A percentile compares a stretch with the other conserved stretches of the same genome.
Conservation (phyloP, 2,888 invertebrate species). For the Callyntrura sp. region DNA sequence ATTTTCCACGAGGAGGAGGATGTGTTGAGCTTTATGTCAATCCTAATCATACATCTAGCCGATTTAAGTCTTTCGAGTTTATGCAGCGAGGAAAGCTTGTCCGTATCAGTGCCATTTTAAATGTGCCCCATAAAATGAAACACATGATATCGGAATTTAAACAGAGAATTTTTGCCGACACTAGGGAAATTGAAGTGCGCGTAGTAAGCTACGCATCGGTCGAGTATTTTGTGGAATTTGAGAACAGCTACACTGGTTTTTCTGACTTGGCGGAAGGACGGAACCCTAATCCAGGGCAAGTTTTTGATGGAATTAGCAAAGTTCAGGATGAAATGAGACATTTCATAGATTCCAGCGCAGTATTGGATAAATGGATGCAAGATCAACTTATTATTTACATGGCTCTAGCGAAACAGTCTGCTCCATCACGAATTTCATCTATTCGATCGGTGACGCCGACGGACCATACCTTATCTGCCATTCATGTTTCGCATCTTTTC, state of each 20-base stretch:
- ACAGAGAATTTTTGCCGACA: constrained; percentile 64
- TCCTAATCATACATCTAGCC: constrained; percentile 44
- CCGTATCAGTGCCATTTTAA: constrained; percentile 75
- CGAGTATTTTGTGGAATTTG: constrained; percentile 79
- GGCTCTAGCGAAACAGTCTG: constrained; percentile 79
- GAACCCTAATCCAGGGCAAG: constrained; percentile 76
- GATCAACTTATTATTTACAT: constrained; percentile 83
- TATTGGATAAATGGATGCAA: constrained; percentile 81
- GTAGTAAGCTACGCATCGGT: constrained; percentile 79
- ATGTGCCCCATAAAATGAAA: constrained; percentile 78
- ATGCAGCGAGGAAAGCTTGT: constrained; percentile 73
- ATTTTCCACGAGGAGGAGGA: constrained; percentile 82
- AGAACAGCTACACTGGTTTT: constrained; percentile 80
- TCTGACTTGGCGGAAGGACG: constrained; percentile 78
- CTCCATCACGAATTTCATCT: constrained; percentile 54
- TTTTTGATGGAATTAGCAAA: constrained; percentile 74
- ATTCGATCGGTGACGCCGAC: constrained; percentile 70
- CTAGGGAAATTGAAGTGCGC: constrained; percentile 77
- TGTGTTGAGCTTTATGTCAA: constrained; percentile 77
- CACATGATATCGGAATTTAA: constrained; percentile 70
- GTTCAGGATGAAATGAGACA: constrained; percentile 72
- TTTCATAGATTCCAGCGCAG: constrained; percentile 75
- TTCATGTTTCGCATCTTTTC: constrained; percentile 81
- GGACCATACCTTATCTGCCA: constrained; percentile 81
- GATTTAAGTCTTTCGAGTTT: constrained; percentile 74